phyloP scores from a whole-genome alignment of 2,113 vertebrate species.

The Dolichallabes microphthalmus region DNA sequence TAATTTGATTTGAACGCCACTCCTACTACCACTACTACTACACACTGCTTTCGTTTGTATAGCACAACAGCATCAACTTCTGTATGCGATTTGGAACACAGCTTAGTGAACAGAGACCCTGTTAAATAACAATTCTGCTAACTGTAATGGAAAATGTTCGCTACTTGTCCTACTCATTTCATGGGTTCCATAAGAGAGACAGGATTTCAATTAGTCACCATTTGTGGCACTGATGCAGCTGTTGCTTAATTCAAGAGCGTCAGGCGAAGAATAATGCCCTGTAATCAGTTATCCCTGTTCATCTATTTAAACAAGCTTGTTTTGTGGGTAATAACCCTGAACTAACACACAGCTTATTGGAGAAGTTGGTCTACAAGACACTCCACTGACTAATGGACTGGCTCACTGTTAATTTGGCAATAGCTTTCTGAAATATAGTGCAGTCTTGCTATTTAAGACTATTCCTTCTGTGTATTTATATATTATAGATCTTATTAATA shows the following conservation, averaged over 20 bases:
- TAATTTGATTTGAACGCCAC: no score
- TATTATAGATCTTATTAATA: not conserved
- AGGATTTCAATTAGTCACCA: not conserved
- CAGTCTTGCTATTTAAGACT: not conserved
- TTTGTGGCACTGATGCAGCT: not conserved
- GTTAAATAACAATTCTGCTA: not conserved
- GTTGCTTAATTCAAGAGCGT: not conserved
- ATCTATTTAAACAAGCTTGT: not conserved
- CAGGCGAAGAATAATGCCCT: not conserved
- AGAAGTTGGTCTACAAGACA: not conserved
- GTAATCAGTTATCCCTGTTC: not conserved
- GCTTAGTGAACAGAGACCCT: not conserved
- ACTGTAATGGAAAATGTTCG: not conserved
- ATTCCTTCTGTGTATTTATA: not conserved
- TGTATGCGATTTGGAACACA: not conserved
- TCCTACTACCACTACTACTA: not conserved
- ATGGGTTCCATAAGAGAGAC: not conserved
- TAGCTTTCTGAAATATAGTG: not conserved
- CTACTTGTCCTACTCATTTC: not conserved
- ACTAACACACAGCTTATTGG: not conserved
- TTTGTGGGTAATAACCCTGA: not conserved
- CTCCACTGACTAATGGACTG: not conserved
- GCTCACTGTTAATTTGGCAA: not conserved
- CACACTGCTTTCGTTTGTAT: not conserved
- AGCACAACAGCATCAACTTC: not conserved